A percentile compares a stretch with the other conserved stretches of the same genome.
Evolutionary conservation across 2,888 invertebrate genomes (phyloP).

Genomic region (Lapara coniferarum): DNA sequence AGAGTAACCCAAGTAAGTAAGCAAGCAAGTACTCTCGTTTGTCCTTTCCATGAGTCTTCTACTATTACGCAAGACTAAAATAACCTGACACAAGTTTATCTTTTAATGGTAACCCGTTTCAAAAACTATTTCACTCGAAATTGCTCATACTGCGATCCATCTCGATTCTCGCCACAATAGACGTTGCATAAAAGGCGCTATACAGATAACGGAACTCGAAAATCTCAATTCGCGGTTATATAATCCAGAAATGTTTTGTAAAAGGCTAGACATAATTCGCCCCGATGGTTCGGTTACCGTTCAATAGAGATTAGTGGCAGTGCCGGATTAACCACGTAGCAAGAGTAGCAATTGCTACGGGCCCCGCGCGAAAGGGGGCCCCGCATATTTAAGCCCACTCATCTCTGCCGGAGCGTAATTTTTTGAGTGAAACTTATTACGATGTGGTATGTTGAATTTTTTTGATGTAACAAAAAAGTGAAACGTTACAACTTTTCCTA

Average conservation of each 20-base stretch:
- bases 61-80: background rate
- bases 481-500: too few species aligned
- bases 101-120: background rate
- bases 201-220: background rate
- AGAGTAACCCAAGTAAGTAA: too few species aligned
- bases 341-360: too few species aligned
- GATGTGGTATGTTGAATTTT: too few species aligned
- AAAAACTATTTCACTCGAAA: constrained; percentile 3
- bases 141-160: background rate
- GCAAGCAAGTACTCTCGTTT: background rate
- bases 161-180: background rate
- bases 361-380: too few species aligned
- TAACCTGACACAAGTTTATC: background rate
- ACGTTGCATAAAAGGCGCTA: constrained; percentile 10
- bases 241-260: background rate
- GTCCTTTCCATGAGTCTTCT: background rate
- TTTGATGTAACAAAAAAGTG: too few species aligned
- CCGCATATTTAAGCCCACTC: too few species aligned
- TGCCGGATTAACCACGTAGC: too few species aligned
- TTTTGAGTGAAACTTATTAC: too few species aligned
- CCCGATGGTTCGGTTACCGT: background rate
- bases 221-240: constrained; percentile 26
- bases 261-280: background rate
- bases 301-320: too few species aligned
- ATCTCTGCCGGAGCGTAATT: too few species aligned